These are phyloP conservation scores for Caenorhabditis becei DNA, from an alignment of 2,888 invertebrate species.

Conservation along the genomic window DNA sequence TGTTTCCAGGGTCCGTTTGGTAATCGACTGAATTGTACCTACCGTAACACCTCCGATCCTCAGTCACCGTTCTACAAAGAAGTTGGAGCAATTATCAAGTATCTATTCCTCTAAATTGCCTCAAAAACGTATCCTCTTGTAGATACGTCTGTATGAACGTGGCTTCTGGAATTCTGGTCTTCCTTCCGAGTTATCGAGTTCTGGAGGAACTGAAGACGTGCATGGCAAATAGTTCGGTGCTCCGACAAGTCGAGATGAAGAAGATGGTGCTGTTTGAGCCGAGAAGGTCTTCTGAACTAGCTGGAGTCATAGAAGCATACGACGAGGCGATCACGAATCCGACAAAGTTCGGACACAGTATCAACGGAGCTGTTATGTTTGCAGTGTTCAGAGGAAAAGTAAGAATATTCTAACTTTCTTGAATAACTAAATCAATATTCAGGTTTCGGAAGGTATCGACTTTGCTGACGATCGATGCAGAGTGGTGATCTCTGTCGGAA, in stretches of 20 bases:
- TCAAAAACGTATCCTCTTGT: too few relatives aligned
- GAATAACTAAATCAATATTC: conserved; percentile 77
- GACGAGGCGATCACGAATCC: conserved; percentile 81
- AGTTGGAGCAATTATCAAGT: conserved; percentile 84
- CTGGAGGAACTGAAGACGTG: conserved; percentile 85
- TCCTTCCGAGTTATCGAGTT: conserved; percentile 87
- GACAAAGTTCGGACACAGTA: conserved; percentile 61
- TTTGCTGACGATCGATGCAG: conserved; percentile 89
- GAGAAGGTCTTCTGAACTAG: conserved; percentile 84
- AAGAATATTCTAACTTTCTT: background rate
- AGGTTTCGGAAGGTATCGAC: conserved; percentile 90
- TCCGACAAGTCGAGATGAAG: conserved; percentile 54
- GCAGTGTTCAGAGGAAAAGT: conserved; percentile 85
- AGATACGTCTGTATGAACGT: conserved; percentile 84
- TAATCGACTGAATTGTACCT: conserved; percentile 84
- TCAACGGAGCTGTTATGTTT: conserved; percentile 87
- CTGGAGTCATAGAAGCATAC: conserved; percentile 85
- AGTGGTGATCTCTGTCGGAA: conserved; percentile 87
- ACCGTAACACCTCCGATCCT: conserved; percentile 83
- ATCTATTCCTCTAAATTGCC: background rate
- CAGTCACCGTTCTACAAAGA: conserved; percentile 85
- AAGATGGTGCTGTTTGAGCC: conserved; percentile 83
- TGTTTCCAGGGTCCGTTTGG: conserved; percentile 84
- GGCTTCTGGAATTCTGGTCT: conserved; percentile 86
- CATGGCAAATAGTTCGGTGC: conserved; percentile 63